These are phyloP conservation scores for Cossypha polioptera DNA, from an alignment of 2,797 vertebrate species.

Conservation along the genomic window DNA sequence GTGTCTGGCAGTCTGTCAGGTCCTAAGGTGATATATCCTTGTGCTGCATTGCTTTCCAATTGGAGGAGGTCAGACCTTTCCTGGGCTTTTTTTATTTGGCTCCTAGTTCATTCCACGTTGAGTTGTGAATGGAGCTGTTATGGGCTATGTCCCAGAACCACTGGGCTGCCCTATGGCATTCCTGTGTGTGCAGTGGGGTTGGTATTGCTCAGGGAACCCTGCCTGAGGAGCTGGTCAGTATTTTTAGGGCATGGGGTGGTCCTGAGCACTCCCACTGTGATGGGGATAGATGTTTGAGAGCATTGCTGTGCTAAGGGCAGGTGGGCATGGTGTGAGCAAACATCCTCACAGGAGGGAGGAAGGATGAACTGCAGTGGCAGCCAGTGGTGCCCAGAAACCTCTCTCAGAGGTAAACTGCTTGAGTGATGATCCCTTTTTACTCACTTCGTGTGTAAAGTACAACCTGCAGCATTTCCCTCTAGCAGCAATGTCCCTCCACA, in stretches of 20 bases:
- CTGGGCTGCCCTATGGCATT: not conserved
- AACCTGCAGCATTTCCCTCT: not conserved
- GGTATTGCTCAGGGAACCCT: not conserved
- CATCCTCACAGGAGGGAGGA: rapidly evolving
- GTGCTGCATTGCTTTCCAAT: not conserved
- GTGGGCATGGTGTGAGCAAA: not conserved
- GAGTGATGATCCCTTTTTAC: not conserved
- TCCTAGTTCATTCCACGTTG: not conserved
- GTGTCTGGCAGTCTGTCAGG: not conserved
- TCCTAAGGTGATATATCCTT: not conserved
- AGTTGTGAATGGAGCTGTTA: not conserved
- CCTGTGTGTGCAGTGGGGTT: not conserved
- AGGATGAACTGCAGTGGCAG: not conserved
- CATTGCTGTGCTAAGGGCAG: not conserved
- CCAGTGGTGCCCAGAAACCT: not conserved
- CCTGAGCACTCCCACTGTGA: not conserved
- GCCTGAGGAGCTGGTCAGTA: not conserved
- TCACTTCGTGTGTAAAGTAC: not conserved
- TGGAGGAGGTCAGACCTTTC: not conserved
- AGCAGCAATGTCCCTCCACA: not conserved
- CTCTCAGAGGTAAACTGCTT: not conserved
- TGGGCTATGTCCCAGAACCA: not conserved
- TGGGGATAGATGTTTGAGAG: not conserved
- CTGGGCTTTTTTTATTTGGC: not conserved
- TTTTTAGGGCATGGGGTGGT: not conserved